Evolutionary conservation across 2,797 vertebrate genomes (phyloP).

Genomic region (Agapornis canus): DNA sequence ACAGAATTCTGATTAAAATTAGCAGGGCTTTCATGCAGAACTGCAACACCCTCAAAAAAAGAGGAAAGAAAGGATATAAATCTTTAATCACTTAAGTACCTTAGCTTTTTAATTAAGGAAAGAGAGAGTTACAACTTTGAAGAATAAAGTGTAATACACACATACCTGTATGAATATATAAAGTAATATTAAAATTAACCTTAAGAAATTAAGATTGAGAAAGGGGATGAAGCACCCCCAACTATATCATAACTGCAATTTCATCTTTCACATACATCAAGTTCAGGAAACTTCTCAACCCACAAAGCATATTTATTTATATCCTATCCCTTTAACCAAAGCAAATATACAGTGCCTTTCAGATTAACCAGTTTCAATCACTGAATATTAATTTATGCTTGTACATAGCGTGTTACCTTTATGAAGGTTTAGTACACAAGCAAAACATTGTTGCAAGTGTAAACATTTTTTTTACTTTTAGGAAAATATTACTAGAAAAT

Average conservation of each 20-base stretch:
- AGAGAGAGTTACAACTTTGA: neutral
- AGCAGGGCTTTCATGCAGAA: neutral
- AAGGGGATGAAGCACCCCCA: neutral
- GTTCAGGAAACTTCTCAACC: neutral
- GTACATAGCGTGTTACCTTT: neutral
- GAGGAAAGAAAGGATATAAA: neutral
- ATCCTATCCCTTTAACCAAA: neutral
- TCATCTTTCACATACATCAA: neutral
- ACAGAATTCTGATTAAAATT: neutral
- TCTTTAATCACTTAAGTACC: neutral
- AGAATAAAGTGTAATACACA: neutral
- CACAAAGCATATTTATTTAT: neutral
- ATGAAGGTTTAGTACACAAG: neutral
- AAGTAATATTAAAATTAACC: neutral
- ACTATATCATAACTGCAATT: neutral
- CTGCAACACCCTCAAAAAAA: neutral
- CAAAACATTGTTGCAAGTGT: neutral
- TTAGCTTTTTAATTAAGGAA: neutral
- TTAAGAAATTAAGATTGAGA: neutral
- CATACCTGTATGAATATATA: neutral
- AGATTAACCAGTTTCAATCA: neutral
- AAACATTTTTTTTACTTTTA: neutral
- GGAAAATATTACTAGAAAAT: neutral
- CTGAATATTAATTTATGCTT: neutral
- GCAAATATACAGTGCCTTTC: neutral